phyloP scores from a whole-genome alignment of 2,113 vertebrate species.

The Indicator maculatus region DNA sequence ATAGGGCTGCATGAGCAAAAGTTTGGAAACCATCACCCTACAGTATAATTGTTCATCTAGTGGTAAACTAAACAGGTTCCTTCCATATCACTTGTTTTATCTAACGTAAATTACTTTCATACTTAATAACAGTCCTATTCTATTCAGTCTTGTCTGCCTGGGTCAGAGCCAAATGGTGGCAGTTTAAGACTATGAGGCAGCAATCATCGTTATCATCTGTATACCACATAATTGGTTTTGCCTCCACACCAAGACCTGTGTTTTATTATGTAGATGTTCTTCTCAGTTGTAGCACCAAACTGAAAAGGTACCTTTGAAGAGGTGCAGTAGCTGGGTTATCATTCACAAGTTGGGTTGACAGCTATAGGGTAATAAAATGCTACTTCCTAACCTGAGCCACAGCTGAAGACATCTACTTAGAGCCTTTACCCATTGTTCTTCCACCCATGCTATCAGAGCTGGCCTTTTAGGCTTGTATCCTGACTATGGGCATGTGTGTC shows the following conservation, averaged over 20 bases:
- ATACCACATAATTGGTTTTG: neutral
- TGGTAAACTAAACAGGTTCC: neutral
- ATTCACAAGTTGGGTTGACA: neutral
- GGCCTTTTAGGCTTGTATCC: neutral
- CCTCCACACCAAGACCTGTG: neutral
- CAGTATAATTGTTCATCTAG: neutral
- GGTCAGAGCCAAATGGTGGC: neutral
- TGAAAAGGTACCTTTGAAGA: neutral
- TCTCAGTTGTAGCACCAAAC: neutral
- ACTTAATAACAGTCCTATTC: neutral
- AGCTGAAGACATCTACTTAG: neutral
- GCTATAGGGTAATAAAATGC: too few species aligned
- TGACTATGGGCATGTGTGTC: accelerated
- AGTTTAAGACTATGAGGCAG: neutral
- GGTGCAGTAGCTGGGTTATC: neutral
- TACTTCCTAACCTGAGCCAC: neutral
- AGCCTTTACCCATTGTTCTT: neutral
- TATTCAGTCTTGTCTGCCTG: neutral
- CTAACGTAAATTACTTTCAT: neutral
- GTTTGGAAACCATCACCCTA: neutral
- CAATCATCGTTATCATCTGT: neutral
- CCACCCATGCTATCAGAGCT: neutral
- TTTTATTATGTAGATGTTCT: neutral
- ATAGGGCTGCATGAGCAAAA: neutral
- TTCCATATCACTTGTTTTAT: neutral